Base-by-base conservation (phyloP, 2,113 vertebrate species). In the Puma concolor region DNA sequence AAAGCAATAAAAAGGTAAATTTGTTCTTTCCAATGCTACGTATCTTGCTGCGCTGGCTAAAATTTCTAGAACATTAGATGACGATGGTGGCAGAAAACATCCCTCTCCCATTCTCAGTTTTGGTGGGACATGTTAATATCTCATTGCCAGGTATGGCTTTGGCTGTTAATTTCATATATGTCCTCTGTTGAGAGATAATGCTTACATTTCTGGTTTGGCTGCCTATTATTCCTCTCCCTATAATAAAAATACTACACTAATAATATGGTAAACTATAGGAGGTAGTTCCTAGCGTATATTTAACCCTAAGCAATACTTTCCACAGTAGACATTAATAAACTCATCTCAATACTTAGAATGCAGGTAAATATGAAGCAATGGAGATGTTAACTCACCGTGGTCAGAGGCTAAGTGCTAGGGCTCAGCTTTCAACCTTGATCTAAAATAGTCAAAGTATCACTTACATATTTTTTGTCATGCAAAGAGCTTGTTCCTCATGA, bases 401-500 rank as follows among this genome's bases (percentile, higher is more conserved):
- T 41, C 31, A 12, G 19, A 41, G 57, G 72, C 38, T 25, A 14
- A 5, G 5, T 48, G 0, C 12, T 29, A 25, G 52, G 27, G 48
- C 44, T 44, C 13, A 15, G 31, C 67, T n/a, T 64, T 3, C 4
- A 77, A 38, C 29, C 25, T 27, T 25, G 0, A 19, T 19, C 50
- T 16, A 3, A 31, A 33, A n/a, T 23, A 33, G 11, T 54, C 63
- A 11, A 10, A 89, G 9, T 11, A 4, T 13, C 21, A 23, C 29
- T 11, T 19, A 19, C 7, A 1, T 21, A 44, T 38, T 1, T 79
- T 11, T 41, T 21, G 8, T 36, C n/a, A 13, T 4, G 13, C 38
- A 17, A 57, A 23, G 60, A 29, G 10, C 11, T 27, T 3, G 7
- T 33, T 36, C 33, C 33, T 29, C 11, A 4, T 0, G 8, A 17